A percentile compares a stretch with the other conserved stretches of the same genome.
Conservation (phyloP, 2,888 invertebrate genomes). For the Miltochrista miniata region DNA sequence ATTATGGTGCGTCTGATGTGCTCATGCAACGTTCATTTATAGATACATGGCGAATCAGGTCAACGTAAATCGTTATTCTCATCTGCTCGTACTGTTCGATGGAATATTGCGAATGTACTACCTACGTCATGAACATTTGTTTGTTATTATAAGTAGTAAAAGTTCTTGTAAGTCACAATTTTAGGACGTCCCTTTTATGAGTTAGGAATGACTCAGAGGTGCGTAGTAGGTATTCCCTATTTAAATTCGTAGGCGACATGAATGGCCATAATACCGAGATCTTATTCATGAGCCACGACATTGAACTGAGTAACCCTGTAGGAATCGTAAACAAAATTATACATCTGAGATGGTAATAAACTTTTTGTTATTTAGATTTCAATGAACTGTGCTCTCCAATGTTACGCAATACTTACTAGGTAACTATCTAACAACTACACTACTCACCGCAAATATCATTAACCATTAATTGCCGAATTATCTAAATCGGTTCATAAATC, state of each 20-base stretch:
- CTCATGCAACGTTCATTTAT: conserved; percentile 22
- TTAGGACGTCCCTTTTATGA: not conserved
- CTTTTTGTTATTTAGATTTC: too few species aligned
- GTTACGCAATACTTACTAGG: too few species aligned
- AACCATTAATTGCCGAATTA: too few species aligned
- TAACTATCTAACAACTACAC: too few species aligned
- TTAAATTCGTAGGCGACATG: not conserved
- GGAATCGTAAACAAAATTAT: too few species aligned
- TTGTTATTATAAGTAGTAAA: not conserved
- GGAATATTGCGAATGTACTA: not conserved
- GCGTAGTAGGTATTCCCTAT: not conserved
- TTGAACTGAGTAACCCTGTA: too few species aligned
- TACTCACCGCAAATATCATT: too few species aligned
- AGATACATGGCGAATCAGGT: conserved; percentile 17
- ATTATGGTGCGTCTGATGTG: conserved; percentile 16
- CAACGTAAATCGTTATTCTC: conserved; percentile 11
- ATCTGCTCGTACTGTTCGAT: not conserved
- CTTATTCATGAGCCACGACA: too few species aligned
- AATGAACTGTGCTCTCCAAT: too few species aligned
- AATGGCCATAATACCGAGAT: too few species aligned
- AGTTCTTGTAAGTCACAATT: not conserved
- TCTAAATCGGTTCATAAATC: not conserved
- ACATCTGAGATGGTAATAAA: too few species aligned
- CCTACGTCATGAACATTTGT: not conserved
- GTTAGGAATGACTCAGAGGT: not conserved